Base-by-base conservation (phyloP, 2,113 vertebrate genomes). In the Oncorhynchus kisutch region DNA sequence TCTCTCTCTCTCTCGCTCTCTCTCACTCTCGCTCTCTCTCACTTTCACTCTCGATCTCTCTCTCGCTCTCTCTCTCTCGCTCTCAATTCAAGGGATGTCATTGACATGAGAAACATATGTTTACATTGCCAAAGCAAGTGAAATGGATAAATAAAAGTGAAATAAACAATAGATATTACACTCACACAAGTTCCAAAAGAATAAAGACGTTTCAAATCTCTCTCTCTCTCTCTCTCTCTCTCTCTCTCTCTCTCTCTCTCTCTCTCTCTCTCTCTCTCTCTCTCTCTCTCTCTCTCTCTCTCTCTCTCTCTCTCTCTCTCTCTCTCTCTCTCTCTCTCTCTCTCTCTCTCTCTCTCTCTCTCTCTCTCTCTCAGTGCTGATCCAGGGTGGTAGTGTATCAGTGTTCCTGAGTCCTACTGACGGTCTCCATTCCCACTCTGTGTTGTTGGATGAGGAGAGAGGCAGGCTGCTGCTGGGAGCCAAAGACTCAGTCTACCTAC, bases 391-490 rank as follows among this genome's bases (percentile, higher is more conserved):
- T 85, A 97, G 97, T 86, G 94, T 95, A 9, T 92, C 95, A 77
- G 91, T 95, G 64, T 97, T 98, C 88, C 73, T 96, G 91, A 95
- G 95, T 62, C 95, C 96, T 39, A 81, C 92, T 0, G 95, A 96
- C 72, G 95, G 95, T 49, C 92, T 97, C 81, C 95, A 95, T 90
- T 96, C 97, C 90, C 96, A 95, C 85, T 96, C 96, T 0, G 89
- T 99, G 85, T 92, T 99, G 77, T 81, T 99, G 85, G 98, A 99
- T 78, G 97, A 99, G 86, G 98, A 99, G 91, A 94, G 94, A 80
- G 92, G 95, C 75, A 91, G 92, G 69, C 92, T 99, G 81, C 89
- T 99, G 16, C 88, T 97, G 1, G 98, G 98, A 74, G 93, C 94
- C 84, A 96, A 93, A 86, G 97, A 99, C 77, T 95, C 97, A 88